These are phyloP conservation scores for Mormyrus proboscirostris DNA, from an alignment of 2,797 vertebrate species.

Conservation along the genomic window DNA sequence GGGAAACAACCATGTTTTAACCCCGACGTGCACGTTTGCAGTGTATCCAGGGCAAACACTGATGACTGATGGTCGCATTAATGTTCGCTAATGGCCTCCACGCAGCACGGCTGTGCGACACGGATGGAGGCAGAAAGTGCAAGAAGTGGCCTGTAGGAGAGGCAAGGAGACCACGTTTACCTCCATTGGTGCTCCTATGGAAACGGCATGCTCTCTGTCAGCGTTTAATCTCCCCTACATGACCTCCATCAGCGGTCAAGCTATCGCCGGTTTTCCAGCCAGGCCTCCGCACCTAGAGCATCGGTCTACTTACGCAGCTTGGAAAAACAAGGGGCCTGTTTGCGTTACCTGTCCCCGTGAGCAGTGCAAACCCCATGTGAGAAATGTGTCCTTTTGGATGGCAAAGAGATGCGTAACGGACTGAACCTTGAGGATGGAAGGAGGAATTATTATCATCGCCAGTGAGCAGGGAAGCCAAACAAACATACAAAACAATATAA, in stretches of 20 bases:
- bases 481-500: neutral
- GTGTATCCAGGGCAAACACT: neutral
- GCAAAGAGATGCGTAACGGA: neutral
- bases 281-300: neutral
- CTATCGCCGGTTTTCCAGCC: neutral
- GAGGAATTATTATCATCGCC: neutral
- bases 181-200: slow-evolving; percentile 2
- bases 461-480: neutral
- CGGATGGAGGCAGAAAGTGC: neutral
- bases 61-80: slow-evolving; percentile 11
- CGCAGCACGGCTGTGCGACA: neutral
- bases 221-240: neutral
- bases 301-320: neutral
- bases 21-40: neutral
- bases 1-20: neutral
- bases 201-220: neutral
- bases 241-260: neutral
- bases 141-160: neutral
- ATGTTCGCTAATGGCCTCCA: neutral
- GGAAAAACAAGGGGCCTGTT: neutral
- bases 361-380: neutral
- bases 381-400: neutral
- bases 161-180: neutral
- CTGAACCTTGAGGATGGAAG: neutral
- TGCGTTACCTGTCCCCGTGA: neutral